Percentiles rank a stretch among this genome's conserved stretches.
Evolutionary conservation across 2,797 vertebrate genomes (phyloP).

Genomic region (Manis javanica): DNA sequence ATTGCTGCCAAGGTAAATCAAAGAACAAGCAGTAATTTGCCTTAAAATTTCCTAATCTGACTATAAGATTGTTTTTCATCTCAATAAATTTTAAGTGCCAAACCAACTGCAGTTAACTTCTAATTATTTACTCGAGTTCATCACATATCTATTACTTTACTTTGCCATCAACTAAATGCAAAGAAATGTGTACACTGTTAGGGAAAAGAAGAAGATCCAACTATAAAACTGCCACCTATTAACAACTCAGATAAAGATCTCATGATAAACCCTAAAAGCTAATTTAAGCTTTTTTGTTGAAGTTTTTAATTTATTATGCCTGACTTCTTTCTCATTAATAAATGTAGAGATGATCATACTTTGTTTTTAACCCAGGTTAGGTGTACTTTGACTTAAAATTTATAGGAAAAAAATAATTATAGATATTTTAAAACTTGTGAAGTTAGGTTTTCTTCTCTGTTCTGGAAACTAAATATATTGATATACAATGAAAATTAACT

Average conservation of each 20-base stretch:
- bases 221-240: background rate
- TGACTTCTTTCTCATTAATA: background rate
- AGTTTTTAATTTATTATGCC: background rate
- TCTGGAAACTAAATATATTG: background rate
- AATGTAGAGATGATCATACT: background rate
- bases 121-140: background rate
- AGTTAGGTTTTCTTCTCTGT: background rate
- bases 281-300: background rate
- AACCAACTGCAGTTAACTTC: background rate
- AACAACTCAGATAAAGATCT: background rate
- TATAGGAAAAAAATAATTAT: background rate
- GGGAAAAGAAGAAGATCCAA: background rate
- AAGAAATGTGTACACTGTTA: slow-evolving; percentile 28
- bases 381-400: slow-evolving; percentile 11
- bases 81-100: slow-evolving; percentile 27
- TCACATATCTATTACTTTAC: background rate
- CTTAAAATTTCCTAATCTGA: slow-evolving; percentile 28
- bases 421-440: slow-evolving; percentile 11
- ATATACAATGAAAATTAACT: background rate
- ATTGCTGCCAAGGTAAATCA: slow-evolving; percentile 8
- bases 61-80: slow-evolving; percentile 26
- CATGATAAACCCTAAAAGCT: background rate
- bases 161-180: slow-evolving; percentile 7
- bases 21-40: background rate
- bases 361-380: background rate